Base-by-base conservation (phyloP, 2,888 invertebrate species). In the Cyaniris semiargus region DNA sequence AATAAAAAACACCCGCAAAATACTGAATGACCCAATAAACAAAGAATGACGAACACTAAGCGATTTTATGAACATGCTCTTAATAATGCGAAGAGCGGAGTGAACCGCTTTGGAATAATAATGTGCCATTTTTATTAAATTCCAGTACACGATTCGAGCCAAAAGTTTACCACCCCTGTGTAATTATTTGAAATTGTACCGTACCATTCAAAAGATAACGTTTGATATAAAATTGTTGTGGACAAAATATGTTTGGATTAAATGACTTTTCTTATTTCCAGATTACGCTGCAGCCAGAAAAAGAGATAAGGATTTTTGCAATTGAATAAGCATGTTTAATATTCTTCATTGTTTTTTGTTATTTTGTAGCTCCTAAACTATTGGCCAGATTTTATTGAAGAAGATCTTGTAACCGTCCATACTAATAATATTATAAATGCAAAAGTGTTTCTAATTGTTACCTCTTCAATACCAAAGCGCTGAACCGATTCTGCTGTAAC, bases 181-280 rank as follows among this genome's bases (percentile, higher is more conserved):
- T 89, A 88, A 88, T 89, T 89, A 85, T 86, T 86, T 87, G 87
- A 90, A 87, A 88, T 88, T 89, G 84, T 84, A 85, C 86, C 86
- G 87, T 88, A 87, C 80, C 82, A 76, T 38, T 21, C 23, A 60
- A 23, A 13, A 38, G 38, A 38, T 27, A 66, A 31, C n/a, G 27
- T 66, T 58, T 58, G 2, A 58, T 58, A 23, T 3, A 23, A 8
- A 60, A 23, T 23, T 60, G n/a, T 21, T 58, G 23, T 60, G 5
- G 1, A 23, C 23, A 60, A 60, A n/a, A n/a, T n/a, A 23, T 13
- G 21, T 60, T 23, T 60, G 60, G 3, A 53, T 53, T 18, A 18
- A 15, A 15, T 53, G 15, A 18, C 48, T 53, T 53, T 53, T 5
- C 48, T 15, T 53, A 5, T 53, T 53, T 53, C 5, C 15, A 13